Evolutionary conservation across 30 jellyfish, hydroid and myxozoan genomes (phyloP), one percentile per base, ranked within the genome.

Genomic region (Calvadosia cruxmelitensis): DNA sequence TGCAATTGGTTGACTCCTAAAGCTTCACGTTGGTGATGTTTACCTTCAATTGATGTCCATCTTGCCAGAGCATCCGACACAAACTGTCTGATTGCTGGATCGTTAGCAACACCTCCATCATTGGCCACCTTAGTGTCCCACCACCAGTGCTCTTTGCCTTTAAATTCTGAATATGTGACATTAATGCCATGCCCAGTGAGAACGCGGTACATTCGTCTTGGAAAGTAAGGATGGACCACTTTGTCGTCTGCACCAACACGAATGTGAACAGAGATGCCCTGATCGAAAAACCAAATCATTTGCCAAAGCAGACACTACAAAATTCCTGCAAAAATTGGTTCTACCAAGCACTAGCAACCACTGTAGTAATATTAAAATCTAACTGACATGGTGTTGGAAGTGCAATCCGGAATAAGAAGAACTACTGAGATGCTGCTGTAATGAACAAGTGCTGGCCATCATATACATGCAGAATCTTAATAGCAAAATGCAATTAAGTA

Each of bases 21-120:
- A n/a, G n/a, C n/a, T n/a, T n/a, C n/a, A n/a, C n/a, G n/a, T n/a
- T n/a, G n/a, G n/a, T n/a, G n/a, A n/a, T n/a, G n/a, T 12, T 25
- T 68, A 68, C 77, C 28, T 68, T 33, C 32, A 0, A 25, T 28
- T 3, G 23, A 7, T 36, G 33, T 36, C 31, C 15, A 68, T 20
- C 34, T 34, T 26, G 31, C 27, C 26, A 68, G 72, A 2, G 77
- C 77, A 16, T 31, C 3, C 34, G 77, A 23, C 23, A 49, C 77
- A 2, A 68, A 68, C 68, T 35, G 20, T 68, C 74, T 33, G 5
- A 68, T 68, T 23, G n/a, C 31, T 25, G 34, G 0, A 49, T 68
- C 77, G 34, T 68, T 68, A 49, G 77, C 35, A 0, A 68, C 77
- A 68, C 77, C 77, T 25, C 77, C 77, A 68, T 68, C 77, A 68